Base-by-base conservation (phyloP, 2,113 vertebrate genomes). In the Petrocephalus microphthalmus region DNA sequence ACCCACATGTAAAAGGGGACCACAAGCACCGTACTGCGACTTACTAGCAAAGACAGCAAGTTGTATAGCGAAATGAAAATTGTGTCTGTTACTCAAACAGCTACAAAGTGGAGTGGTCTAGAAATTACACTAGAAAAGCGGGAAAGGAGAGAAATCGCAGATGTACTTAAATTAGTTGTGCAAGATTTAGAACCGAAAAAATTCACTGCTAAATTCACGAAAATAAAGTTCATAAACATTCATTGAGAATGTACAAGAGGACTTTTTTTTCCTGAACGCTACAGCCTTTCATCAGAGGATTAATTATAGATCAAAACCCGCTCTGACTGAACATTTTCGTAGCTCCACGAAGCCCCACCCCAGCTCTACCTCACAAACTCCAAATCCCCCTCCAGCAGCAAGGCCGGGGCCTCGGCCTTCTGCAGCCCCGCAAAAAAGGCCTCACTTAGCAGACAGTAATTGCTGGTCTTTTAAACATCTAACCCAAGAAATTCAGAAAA, bases 381-480 rank as follows among this genome's bases (percentile, higher is more conserved):
- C 86, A 89, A 86, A 88, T 71, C 54, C 89, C 90, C 88, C 87
- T 86, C 37, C 78, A 71, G 11, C 49, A 84, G 11, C 83, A 33
- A 15, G 49, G 52, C 83, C 49, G 13, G 49, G 45, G 19, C n/a
- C 84, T n/a, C 11, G 29, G 84, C 10, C 51, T 29, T 5, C 52
- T 37, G 15, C 52, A 83, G 87, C 84, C 56, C 87, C 74, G 52
- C 78, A 87, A 85, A 84, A 89, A 90, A 89, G 92, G 86, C 89
- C 89, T 82, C 71, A 56, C 93, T 96, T 95, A 95, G 94, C 94
- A 94, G 93, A 94, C 93, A 95, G 94, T 92, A 93, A 95, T 95
- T 93, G 92, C 88, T 89, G 90, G 90, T 87, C 89, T 90, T 93
- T 91, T 91, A 93, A 94, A 95, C 93, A 95, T 94, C 88, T 92